Evolutionary conservation across 2,113 vertebrate species (phyloP).

Genomic region (Paradoxurus hermaphroditus): DNA sequence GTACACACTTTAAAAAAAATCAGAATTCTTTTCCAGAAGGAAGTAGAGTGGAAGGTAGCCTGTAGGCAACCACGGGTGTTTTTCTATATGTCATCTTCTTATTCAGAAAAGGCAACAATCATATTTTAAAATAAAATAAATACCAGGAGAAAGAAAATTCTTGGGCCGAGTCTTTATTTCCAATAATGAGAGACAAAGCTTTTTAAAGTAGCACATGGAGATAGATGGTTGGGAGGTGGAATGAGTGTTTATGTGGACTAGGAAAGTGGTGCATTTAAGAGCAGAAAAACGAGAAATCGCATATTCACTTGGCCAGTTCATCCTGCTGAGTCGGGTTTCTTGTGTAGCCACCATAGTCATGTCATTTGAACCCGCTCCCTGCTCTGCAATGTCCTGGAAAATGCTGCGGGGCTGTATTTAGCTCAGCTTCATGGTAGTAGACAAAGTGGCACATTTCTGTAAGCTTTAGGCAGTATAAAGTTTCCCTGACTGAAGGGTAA

Average conservation of each 20-base stretch:
- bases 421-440: background rate
- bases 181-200: background rate
- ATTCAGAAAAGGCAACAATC: background rate
- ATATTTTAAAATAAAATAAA: slow-evolving; percentile 3
- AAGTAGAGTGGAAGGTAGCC: background rate
- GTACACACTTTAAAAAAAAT: background rate
- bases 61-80: background rate
- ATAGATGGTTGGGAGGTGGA: background rate
- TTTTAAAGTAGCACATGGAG: background rate
- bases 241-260: background rate
- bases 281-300: background rate
- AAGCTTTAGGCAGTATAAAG: background rate
- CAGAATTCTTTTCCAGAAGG: background rate
- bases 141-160: background rate
- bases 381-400: background rate
- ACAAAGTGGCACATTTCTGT: background rate
- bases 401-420: background rate
- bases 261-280: background rate
- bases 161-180: background rate
- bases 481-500: background rate
- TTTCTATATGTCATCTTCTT: background rate
- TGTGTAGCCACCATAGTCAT: rapidly evolving
- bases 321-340: background rate
- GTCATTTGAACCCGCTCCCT: background rate
- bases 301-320: background rate